A percentile compares a stretch with the other conserved stretches of the same genome.
Evolutionary conservation across 2,113 vertebrate species (phyloP).

Genomic region (Tichodroma muraria): DNA sequence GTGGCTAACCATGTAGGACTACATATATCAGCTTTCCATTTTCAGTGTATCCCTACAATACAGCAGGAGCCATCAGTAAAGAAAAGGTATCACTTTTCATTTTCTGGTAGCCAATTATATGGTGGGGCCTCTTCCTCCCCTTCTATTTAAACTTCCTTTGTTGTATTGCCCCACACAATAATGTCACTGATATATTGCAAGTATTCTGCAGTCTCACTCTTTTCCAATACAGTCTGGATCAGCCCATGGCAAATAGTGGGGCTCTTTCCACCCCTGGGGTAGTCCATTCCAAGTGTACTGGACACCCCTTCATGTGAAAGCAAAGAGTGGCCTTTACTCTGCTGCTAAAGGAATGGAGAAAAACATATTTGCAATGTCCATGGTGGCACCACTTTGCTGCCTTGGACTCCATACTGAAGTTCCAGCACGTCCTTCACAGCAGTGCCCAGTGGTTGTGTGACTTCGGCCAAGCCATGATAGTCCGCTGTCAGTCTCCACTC

Average conservation of each 20-base stretch:
- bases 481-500: background rate
- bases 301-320: background rate
- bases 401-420: background rate
- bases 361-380: background rate
- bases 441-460: background rate
- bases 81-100: background rate
- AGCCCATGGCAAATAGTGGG: background rate
- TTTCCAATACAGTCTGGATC: background rate
- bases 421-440: background rate
- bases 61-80: background rate
- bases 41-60: too few species aligned
- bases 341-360: background rate
- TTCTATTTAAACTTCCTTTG: background rate
- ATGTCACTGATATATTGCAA: background rate
- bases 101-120: background rate
- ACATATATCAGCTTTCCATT: background rate
- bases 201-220: background rate
- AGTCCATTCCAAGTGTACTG: too few species aligned
- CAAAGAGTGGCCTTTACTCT: background rate
- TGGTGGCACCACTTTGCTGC: background rate
- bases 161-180: background rate
- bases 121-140: background rate
- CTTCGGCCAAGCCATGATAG: accelerated
- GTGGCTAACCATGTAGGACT: background rate
- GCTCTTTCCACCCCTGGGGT: background rate